Conservation (phyloP, 2,888 invertebrate species). For the Tetragnatha montana region DNA sequence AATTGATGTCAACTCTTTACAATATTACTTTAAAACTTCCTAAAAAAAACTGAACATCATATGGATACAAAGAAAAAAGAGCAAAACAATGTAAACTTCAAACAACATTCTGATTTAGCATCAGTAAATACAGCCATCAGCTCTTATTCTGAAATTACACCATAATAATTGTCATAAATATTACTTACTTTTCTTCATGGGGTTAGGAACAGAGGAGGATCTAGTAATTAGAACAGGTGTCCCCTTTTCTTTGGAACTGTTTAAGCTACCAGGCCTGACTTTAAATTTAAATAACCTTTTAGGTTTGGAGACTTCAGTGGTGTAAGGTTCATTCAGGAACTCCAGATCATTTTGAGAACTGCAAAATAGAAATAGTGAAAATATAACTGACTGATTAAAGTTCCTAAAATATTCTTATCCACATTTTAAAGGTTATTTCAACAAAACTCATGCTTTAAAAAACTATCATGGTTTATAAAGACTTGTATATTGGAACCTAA, state of each 20-base stretch:
- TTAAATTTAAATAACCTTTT: constrained; percentile 15
- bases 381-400: neutral
- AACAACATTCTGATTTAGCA: neutral
- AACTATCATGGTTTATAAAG: no score
- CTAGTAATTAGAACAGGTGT: constrained; percentile 23
- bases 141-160: neutral
- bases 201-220: constrained; percentile 55
- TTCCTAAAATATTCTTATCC: neutral
- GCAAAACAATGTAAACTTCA: no score
- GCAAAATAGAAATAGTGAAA: neutral
- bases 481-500: no score
- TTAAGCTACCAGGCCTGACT: neutral
- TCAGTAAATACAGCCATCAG: neutral
- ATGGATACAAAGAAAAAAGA: no score
- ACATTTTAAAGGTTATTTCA: no score
- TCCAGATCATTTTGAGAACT: constrained; percentile 43
- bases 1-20: no score
- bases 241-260: constrained; percentile 8
- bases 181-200: constrained; percentile 26
- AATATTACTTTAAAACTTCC: no score
- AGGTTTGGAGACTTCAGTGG: neutral
- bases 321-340: constrained; percentile 39
- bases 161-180: neutral
- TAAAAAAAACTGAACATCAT: no score
- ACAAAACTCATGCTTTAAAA: no score